These are phyloP conservation scores for Terrapene triunguis DNA, from an alignment of 2,113 vertebrate genomes.

Conservation along the genomic window DNA sequence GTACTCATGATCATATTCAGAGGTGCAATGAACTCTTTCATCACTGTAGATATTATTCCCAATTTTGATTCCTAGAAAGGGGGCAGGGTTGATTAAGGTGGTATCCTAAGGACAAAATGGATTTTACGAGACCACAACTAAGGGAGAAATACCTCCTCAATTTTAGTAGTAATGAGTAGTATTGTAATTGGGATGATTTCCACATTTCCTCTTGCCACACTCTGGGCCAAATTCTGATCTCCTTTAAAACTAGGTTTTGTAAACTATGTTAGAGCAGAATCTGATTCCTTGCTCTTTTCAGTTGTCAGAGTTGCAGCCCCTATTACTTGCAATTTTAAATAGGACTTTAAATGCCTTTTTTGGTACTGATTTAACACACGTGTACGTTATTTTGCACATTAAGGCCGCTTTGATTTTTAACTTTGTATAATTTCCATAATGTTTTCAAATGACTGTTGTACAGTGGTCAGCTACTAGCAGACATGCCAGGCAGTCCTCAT, in stretches of 20 bases:
- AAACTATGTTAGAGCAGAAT: neutral
- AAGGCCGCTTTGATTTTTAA: neutral
- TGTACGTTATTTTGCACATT: neutral
- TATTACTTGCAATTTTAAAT: neutral
- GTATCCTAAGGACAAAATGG: neutral
- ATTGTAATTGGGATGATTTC: neutral
- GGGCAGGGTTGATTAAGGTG: neutral
- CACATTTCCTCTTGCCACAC: neutral
- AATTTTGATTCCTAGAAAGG: constrained; percentile 3
- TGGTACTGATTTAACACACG: neutral
- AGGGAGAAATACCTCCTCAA: neutral
- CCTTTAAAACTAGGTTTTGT: neutral
- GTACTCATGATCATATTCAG: neutral
- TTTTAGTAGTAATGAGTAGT: neutral
- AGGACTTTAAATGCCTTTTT: neutral
- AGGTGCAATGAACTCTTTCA: neutral
- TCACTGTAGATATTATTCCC: neutral
- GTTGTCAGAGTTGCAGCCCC: neutral
- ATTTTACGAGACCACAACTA: neutral
- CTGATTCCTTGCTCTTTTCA: neutral
- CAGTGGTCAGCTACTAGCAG: constrained; percentile 18
- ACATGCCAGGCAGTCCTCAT: constrained; percentile 54
- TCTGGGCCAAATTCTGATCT: neutral
- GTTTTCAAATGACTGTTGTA: constrained; percentile 13
- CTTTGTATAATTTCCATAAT: constrained; percentile 8